phyloP scores from a whole-genome alignment of 2,113 vertebrate genomes.

The Hippolais icterina region DNA sequence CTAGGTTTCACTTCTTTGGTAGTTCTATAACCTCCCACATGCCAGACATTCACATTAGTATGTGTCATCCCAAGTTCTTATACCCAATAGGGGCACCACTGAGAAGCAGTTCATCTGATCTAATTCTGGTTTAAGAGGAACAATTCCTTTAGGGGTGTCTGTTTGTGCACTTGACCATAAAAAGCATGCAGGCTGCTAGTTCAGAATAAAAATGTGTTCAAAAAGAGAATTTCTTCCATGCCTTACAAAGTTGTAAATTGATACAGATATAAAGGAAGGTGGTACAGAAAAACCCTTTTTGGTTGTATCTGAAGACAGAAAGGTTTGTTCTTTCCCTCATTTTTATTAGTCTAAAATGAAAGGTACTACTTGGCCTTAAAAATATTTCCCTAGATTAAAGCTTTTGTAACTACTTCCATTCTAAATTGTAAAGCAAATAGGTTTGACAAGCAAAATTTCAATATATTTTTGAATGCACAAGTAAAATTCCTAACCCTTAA shows the following conservation, averaged over 20 bases:
- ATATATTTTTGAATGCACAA: background rate
- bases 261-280: background rate
- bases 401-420: background rate
- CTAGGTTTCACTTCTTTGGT: background rate
- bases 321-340: background rate
- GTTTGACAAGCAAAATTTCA: background rate
- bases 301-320: background rate
- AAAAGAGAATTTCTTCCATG: background rate
- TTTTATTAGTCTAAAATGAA: background rate
- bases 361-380: background rate
- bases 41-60: background rate
- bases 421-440: background rate
- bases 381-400: background rate
- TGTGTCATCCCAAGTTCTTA: background rate
- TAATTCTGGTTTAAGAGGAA: slow-evolving; percentile 22
- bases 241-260: background rate
- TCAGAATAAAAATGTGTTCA: background rate
- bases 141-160: background rate
- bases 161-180: slow-evolving; percentile 7
- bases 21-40: background rate
- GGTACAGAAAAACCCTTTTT: background rate
- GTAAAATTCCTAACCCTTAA: background rate
- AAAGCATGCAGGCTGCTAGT: background rate
- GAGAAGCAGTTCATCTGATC: background rate
- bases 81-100: background rate